These are phyloP conservation scores for Miltochrista miniata DNA, from an alignment of 2,888 invertebrate species.

Conservation along the genomic window DNA sequence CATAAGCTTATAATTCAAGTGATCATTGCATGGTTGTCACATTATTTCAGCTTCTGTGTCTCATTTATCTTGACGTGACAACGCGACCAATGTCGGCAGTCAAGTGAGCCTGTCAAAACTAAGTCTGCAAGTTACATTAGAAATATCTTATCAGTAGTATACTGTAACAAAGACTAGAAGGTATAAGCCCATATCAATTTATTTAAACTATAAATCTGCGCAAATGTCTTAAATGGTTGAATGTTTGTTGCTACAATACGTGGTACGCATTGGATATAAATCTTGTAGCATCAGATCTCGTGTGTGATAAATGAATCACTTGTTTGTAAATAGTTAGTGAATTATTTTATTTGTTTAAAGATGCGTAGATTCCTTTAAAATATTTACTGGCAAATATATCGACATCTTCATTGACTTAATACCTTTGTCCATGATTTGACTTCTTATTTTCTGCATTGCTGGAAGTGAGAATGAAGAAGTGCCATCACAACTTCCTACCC, in stretches of 20 bases:
- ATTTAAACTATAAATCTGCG: constrained; percentile 53
- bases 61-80: constrained; percentile 74
- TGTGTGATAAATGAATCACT: constrained; percentile 20
- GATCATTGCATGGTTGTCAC: constrained; percentile 65
- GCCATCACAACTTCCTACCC: too few relatives aligned
- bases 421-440: too few relatives aligned
- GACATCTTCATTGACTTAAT: neutral
- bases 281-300: constrained; percentile 34
- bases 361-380: too few relatives aligned
- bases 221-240: constrained; percentile 55
- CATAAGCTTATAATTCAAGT: constrained; percentile 44
- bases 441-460: too few relatives aligned
- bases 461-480: too few relatives aligned
- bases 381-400: too few relatives aligned
- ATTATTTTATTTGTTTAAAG: too few relatives aligned
- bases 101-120: constrained; percentile 63
- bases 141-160: too few relatives aligned
- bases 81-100: constrained; percentile 61
- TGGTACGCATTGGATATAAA: constrained; percentile 40
- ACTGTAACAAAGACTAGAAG: too few relatives aligned
- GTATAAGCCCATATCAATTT: too few relatives aligned
- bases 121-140: too few relatives aligned
- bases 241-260: constrained; percentile 51
- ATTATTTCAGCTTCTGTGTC: constrained; percentile 57
- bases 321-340: constrained; percentile 19